Evolutionary conservation across 2,113 vertebrate species (phyloP).

Genomic region (Antidorcas marsupialis): DNA sequence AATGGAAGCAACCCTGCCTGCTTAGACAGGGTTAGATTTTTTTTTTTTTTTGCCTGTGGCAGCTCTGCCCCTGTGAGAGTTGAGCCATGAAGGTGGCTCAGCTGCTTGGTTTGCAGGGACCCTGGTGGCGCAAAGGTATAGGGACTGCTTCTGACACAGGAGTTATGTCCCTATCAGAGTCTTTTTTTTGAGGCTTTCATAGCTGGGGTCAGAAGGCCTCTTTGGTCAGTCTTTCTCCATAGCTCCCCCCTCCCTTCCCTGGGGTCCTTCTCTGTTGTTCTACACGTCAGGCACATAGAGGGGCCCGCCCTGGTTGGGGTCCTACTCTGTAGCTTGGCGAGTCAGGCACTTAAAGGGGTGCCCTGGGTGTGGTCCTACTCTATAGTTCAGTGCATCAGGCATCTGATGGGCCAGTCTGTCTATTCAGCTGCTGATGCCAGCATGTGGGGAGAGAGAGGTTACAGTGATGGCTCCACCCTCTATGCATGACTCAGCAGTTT

Average conservation of each 20-base stretch:
- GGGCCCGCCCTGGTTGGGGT: not conserved
- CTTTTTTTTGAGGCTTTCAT: not conserved
- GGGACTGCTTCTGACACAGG: not conserved
- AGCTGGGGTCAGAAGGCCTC: not conserved
- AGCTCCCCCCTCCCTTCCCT: not conserved
- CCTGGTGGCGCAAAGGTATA: fast-evolving
- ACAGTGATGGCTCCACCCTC: not conserved
- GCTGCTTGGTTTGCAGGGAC: not conserved
- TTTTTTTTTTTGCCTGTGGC: not conserved
- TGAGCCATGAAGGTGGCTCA: not conserved
- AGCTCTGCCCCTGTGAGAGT: not conserved
- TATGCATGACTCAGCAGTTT: not conserved
- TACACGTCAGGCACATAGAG: not conserved
- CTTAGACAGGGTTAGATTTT: not conserved
- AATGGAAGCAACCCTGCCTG: not conserved
- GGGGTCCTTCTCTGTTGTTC: not conserved
- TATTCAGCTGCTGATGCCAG: not conserved
- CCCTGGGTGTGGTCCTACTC: not conserved
- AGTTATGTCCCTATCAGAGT: not conserved
- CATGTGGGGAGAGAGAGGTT: not conserved
- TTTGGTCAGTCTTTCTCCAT: not conserved
- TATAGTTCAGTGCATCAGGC: not conserved
- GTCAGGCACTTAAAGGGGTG: not conserved
- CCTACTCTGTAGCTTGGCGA: not conserved
- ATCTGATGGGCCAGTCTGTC: not conserved